Evolutionary conservation across 2,888 invertebrate genomes (phyloP), one percentile per base, ranked within the genome.

Genomic region (Myopa testacea): DNA sequence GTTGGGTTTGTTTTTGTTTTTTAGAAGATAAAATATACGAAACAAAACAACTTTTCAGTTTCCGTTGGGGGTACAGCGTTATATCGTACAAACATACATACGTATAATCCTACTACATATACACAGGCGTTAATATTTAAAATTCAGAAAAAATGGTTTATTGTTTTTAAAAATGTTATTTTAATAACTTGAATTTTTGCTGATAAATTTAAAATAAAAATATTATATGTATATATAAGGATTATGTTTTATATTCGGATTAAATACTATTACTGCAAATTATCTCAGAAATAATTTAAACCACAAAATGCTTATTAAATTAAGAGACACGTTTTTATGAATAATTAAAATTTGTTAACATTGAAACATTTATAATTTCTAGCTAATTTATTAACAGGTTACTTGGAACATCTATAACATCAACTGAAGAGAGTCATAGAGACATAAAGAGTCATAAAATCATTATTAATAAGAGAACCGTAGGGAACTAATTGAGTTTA

Each of bases 61-160:
- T 78, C 76, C 78, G 78, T 72, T 78, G 38, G 73, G 78, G 75
- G 75, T 37, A 52, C 14, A 12, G 58, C 14, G 34, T 62, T 62
- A 10, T 62, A 62, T 26, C 26, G 26, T 62, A 62, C 34, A 62
- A 5, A 62, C 6, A 1, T 62, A 62, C 34, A 62, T 62, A 62
- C 6, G 4, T 62, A 62, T 34, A 26, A 14, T 55, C 14, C 1
- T 50, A 50, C 50, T 14, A 50, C 1, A 50, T n/a, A 55, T 55
- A 55, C 16, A 55, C 10, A 16, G 6, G 10, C 10, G 55, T n/a
- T 16, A 16, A 55, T n/a, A 55, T 8, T n/a, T 16, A n/a, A 10
- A 55, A 50, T 50, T 50, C 50, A 10, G 8, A 50, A 50, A 50
- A 10, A 10, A 50, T 50, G 50, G 1, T 50, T 50, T 3, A 45